Conservation (phyloP, 2,113 vertebrate genomes). For the Mirza zaza region DNA sequence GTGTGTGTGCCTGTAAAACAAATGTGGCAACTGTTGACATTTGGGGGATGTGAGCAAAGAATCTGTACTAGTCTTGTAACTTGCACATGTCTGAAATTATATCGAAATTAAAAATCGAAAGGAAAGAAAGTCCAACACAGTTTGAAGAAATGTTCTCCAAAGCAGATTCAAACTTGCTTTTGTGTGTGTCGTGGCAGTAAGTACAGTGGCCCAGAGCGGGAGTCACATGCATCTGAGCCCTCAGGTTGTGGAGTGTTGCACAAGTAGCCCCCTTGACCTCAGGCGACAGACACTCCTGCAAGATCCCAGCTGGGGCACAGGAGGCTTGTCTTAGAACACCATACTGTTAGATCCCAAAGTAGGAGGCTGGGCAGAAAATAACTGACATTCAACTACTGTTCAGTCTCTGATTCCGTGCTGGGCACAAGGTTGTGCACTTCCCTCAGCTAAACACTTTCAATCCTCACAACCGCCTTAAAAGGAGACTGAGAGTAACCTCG, state of each 20-base stretch:
- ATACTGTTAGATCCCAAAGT: not conserved
- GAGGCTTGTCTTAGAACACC: not conserved
- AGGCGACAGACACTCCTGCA: not conserved
- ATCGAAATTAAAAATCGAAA: not conserved
- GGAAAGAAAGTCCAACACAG: not conserved
- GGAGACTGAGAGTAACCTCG: not conserved
- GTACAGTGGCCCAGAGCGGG: not conserved
- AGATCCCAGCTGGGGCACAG: not conserved
- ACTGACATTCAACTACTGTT: not conserved
- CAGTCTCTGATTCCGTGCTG: not conserved
- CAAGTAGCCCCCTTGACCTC: not conserved
- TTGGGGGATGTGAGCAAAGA: not conserved
- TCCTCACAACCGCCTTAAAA: not conserved
- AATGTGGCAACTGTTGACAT: not conserved
- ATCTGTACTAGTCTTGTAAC: not conserved
- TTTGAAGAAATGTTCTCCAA: not conserved
- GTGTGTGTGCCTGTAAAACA: not conserved
- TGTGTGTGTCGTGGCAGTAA: fast-evolving
- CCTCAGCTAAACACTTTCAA: not conserved
- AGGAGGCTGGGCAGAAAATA: not conserved
- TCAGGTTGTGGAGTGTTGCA: not conserved
- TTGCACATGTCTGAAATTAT: not conserved
- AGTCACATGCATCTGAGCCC: too few species aligned
- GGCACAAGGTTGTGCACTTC: not conserved
- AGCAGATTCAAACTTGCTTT: not conserved